A percentile compares a stretch with the other conserved stretches of the same genome.
phyloP scores from a whole-genome alignment of 2,888 invertebrate species.

The Oscheius sp. region DNA sequence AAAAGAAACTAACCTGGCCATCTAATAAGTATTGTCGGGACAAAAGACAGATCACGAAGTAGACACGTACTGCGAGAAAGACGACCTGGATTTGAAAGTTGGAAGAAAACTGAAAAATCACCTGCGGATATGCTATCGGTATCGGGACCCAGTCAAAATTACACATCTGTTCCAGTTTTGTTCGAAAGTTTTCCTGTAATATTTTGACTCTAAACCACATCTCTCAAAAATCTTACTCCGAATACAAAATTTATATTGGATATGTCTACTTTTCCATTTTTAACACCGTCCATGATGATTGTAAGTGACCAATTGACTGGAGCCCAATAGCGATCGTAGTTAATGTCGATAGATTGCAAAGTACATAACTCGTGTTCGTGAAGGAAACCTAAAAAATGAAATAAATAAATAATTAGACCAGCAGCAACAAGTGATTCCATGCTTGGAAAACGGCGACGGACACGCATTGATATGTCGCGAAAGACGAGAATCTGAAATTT shows the following conservation, averaged over 20 bases:
- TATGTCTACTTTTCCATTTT: slow-evolving; percentile 24
- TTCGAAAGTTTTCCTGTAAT: slow-evolving; percentile 49
- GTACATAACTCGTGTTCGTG: slow-evolving; percentile 55
- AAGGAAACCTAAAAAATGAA: slow-evolving; percentile 51
- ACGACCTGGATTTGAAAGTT: slow-evolving; percentile 40
- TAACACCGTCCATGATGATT: slow-evolving; percentile 19
- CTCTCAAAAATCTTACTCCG: slow-evolving; percentile 1
- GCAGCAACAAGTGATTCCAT: slow-evolving; percentile 50
- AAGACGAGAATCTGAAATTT: slow-evolving; percentile 56
- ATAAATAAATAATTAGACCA: slow-evolving; percentile 30
- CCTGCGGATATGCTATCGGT: slow-evolving; percentile 34
- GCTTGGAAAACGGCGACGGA: slow-evolving; percentile 56
- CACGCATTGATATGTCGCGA: slow-evolving; percentile 60
- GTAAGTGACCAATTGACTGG: slow-evolving; percentile 64
- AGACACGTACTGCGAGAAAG: slow-evolving; percentile 52
- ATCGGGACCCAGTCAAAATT: slow-evolving; percentile 56
- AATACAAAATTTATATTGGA: slow-evolving; percentile 16
- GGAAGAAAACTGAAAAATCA: not conserved
- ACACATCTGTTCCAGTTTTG: slow-evolving; percentile 45
- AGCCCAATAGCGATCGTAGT: slow-evolving; percentile 64
- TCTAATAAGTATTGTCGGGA: slow-evolving; percentile 46
- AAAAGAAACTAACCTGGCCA: not conserved
- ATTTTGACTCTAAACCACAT: not conserved
- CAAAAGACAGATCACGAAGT: slow-evolving; percentile 49
- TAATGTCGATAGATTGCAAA: slow-evolving; percentile 44